These are phyloP conservation scores for Pseudomyrmex gracilis DNA, from an alignment of 1,140 invertebrate species.

Conservation along the genomic window DNA sequence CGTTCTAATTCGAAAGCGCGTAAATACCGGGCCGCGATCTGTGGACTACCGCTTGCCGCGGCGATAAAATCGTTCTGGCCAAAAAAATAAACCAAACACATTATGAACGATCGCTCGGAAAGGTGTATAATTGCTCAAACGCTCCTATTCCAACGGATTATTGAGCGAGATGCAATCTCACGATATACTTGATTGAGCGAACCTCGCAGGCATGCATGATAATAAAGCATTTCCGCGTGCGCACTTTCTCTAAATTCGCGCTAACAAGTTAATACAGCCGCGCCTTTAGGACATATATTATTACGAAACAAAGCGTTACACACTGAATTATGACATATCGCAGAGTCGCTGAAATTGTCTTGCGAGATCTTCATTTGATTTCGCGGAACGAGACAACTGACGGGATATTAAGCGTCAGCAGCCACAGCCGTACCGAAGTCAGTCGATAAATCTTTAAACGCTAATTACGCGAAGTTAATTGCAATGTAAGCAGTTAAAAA, in stretches of 20 bases:
- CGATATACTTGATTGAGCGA: conserved; percentile 1
- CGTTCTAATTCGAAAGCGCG: conserved; percentile 20
- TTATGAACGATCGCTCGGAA: conserved; percentile 10
- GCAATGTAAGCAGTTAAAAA: conserved; percentile 46
- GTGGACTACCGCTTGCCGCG: background rate
- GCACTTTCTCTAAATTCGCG: conserved; percentile 39
- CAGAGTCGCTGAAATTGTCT: conserved; percentile 6
- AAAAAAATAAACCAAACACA: conserved; percentile 15
- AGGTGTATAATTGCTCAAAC: conserved; percentile 2
- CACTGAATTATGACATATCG: background rate
- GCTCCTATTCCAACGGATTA: conserved; percentile 18
- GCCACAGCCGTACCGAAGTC: background rate
- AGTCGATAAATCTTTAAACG: conserved; percentile 15
- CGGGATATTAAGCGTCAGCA: background rate
- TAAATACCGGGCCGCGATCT: conserved; percentile 8
- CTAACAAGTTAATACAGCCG: background rate
- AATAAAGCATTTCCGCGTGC: conserved; percentile 19
- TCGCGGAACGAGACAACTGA: background rate
- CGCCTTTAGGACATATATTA: background rate
- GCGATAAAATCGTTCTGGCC: background rate
- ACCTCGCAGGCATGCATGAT: conserved; percentile 28
- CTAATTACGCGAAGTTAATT: conserved; percentile 39
- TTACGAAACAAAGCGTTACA: background rate
- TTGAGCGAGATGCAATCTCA: conserved; percentile 9
- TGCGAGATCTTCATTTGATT: conserved; percentile 5